Conservation (phyloP, 2,797 vertebrate genomes). For the Melanotaenia pygmaea region DNA sequence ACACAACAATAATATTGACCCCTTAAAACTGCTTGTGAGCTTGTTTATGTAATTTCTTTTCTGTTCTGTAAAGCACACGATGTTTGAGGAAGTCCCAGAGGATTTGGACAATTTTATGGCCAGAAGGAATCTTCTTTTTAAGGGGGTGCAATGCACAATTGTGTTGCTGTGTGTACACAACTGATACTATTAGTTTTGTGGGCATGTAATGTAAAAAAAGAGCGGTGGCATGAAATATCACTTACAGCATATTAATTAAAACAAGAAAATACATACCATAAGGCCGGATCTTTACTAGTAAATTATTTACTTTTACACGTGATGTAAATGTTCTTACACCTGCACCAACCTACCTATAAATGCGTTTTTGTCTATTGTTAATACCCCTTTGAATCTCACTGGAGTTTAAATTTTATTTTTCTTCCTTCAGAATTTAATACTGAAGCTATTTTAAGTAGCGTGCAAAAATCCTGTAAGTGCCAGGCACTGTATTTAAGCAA, state of each 20-base stretch:
- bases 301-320: not conserved
- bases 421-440: conserved; percentile 13
- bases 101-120: not conserved
- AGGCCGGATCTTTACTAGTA: not conserved
- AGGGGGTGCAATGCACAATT: not conserved
- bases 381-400: conserved; percentile 6
- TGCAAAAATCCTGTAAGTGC: conserved; percentile 36
- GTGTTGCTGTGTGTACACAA: not conserved
- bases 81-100: not conserved
- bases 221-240: conserved; percentile 4
- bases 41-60: conserved; percentile 81
- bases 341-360: not conserved
- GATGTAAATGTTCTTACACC: not conserved
- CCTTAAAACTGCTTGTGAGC: conserved; percentile 80
- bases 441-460: conserved; percentile 27
- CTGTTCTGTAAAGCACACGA: not conserved
- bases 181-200: not conserved
- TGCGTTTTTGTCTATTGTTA: conserved; percentile 22
- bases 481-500: conserved; percentile 47
- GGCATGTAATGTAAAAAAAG: not conserved
- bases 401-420: conserved; percentile 26
- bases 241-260: not conserved
- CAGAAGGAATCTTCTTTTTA: conserved; percentile 7
- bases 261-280: not conserved
- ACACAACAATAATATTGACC: conserved; percentile 87